Evolutionary conservation across 2,797 vertebrate genomes (phyloP).

Genomic region (Rachycentron canadum): DNA sequence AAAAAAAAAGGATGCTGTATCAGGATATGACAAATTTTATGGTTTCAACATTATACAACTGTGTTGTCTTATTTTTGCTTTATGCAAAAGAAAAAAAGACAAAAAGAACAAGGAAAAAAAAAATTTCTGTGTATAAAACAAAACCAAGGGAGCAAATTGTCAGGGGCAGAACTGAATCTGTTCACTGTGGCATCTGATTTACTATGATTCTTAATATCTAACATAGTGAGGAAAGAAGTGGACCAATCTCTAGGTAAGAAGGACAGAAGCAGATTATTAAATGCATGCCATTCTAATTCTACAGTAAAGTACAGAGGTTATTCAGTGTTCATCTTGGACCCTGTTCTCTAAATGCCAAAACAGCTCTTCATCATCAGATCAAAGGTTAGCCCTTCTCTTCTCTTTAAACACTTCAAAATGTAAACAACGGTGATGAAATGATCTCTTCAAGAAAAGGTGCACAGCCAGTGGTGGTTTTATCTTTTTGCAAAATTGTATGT

Average conservation of each 20-base stretch:
- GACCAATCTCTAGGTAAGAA: conserved; percentile 79
- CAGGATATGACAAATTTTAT: conserved; percentile 89
- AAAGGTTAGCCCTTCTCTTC: conserved; percentile 39
- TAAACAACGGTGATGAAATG: conserved; percentile 32
- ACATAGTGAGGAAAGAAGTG: conserved; percentile 77
- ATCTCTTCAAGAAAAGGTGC: conserved; percentile 64
- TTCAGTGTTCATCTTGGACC: conserved; percentile 74
- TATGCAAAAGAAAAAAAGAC: conserved; percentile 86
- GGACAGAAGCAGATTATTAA: conserved; percentile 85
- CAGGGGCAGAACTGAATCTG: conserved; percentile 68
- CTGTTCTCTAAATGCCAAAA: conserved; percentile 76
- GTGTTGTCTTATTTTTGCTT: conserved; percentile 92
- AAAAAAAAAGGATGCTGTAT: conserved; percentile 88
- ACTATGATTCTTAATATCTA: conserved; percentile 75
- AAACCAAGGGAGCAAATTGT: conserved; percentile 72
- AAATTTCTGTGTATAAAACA: conserved; percentile 77
- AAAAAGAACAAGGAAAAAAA: conserved; percentile 65
- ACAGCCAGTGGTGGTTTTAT: conserved; percentile 81
- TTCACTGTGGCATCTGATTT: conserved; percentile 72
- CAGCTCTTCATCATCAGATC: conserved; percentile 67
- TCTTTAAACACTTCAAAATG: conserved; percentile 54
- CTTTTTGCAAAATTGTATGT: conserved; percentile 83
- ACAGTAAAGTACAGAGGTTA: conserved; percentile 72
- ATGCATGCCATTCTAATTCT: conserved; percentile 86
- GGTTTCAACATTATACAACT: conserved; percentile 94